A percentile compares a stretch with the other conserved stretches of the same genome.
Conservation (phyloP, 2,888 invertebrate genomes). For the Petrolisthes manimaculis region DNA sequence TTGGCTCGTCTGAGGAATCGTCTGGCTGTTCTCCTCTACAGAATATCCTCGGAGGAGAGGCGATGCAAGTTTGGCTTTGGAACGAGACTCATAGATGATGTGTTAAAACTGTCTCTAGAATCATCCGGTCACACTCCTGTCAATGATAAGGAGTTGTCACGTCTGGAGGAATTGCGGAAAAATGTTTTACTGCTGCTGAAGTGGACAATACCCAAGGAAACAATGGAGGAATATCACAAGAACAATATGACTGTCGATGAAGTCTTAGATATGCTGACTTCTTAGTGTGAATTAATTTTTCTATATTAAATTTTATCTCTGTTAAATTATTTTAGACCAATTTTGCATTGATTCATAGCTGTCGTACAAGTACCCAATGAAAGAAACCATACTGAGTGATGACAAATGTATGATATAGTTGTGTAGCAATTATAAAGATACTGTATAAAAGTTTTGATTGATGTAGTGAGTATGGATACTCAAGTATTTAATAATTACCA, state of each 20-base stretch:
- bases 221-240: constrained; percentile 81
- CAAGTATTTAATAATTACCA: no score
- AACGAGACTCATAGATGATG: constrained; percentile 82
- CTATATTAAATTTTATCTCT: no score
- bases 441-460: no score
- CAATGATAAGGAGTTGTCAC: constrained; percentile 70
- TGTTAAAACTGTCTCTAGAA: constrained; percentile 82
- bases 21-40: constrained; percentile 83
- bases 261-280: constrained; percentile 81
- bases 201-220: constrained; percentile 83
- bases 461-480: no score
- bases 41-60: constrained; percentile 84
- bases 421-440: no score
- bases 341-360: no score
- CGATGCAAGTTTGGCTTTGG: constrained; percentile 84
- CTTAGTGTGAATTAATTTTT: constrained; percentile 68
- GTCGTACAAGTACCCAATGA: no score
- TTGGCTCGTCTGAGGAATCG: constrained; percentile 83
- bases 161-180: constrained; percentile 75
- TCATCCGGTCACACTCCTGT: constrained; percentile 80
- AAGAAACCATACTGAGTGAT: no score
- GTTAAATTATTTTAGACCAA: no score
- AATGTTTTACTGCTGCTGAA: constrained; percentile 84
- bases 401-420: no score
- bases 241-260: constrained; percentile 84